A percentile compares a stretch with the other conserved stretches of the same genome.
Conservation (phyloP, 30 jellyfish, hydroid and myxozoan genomes). For the Pelagia noctiluca region DNA sequence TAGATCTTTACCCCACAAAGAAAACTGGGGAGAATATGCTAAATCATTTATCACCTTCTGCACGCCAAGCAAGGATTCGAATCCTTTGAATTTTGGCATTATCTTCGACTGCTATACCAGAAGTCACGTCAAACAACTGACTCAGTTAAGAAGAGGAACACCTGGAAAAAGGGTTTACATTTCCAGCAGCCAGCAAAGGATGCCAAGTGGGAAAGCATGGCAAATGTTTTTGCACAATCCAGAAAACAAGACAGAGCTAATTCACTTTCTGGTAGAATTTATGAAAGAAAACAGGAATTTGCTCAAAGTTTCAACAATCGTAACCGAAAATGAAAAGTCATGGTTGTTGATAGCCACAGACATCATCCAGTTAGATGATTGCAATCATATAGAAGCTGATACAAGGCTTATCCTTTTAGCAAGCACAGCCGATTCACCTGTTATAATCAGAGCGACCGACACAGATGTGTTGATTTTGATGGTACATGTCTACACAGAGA, state of each 20-base stretch:
- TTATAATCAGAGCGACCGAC: constrained; percentile 12
- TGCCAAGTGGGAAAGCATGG: constrained; percentile 45
- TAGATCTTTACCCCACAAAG: constrained; percentile 51
- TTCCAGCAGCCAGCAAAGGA: constrained; percentile 60
- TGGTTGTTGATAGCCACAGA: constrained; percentile 11
- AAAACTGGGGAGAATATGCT: constrained; percentile 54
- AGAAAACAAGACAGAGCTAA: constrained; percentile 54
- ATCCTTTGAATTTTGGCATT: constrained; percentile 44
- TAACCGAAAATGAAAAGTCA: constrained; percentile 26
- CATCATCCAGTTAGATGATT: constrained; percentile 24
- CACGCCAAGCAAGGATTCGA: constrained; percentile 38
- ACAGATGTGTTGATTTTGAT: constrained; percentile 21
- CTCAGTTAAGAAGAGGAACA: constrained; percentile 50
- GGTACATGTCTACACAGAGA: constrained; percentile 15
- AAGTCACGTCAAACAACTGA: constrained; percentile 50
- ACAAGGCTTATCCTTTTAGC: constrained; percentile 1
- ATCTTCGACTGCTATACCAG: constrained; percentile 48
- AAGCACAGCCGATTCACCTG: constrained; percentile 16
- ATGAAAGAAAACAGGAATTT: constrained; percentile 43
- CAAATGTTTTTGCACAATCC: constrained; percentile 44
- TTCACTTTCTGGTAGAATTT: constrained; percentile 43
- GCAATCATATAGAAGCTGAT: constrained; percentile 16
- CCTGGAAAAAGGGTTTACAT: constrained; percentile 48
- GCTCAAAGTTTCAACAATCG: constrained; percentile 49
- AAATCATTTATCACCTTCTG: constrained; percentile 28